Percentiles rank a stretch among this genome's conserved stretches.
These are phyloP conservation scores for Pristionchus arcanus DNA, from an alignment of 2,888 invertebrate species.

Conservation along the genomic window DNA sequence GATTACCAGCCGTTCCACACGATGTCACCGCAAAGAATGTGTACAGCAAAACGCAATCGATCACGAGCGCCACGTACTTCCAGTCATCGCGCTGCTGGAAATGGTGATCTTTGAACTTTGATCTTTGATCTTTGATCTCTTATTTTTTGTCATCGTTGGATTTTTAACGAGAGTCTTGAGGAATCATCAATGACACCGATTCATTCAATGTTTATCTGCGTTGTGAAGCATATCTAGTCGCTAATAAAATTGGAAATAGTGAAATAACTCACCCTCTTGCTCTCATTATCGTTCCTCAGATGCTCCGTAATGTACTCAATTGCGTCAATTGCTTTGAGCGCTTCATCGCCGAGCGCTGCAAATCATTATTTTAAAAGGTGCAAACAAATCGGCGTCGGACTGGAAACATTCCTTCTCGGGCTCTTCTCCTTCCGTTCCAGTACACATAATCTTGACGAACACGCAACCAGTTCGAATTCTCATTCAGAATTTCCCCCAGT, in stretches of 20 bases:
- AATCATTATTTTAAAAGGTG: neutral
- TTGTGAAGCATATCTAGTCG: neutral
- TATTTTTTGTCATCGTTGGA: too few species aligned
- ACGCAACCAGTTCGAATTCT: too few species aligned
- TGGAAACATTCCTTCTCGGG: too few species aligned
- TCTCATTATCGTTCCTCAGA: constrained; percentile 73
- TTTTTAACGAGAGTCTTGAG: too few species aligned
- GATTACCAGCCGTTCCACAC: constrained; percentile 68
- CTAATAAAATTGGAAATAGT: neutral
- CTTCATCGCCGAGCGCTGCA: constrained; percentile 70
- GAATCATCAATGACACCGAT: too few species aligned
- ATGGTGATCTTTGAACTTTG: neutral
- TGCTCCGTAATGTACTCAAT: constrained; percentile 78
- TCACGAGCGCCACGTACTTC: constrained; percentile 82
- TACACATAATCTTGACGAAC: too few species aligned
- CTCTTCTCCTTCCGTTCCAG: too few species aligned
- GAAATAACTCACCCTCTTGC: constrained; percentile 68
- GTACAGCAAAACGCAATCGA: constrained; percentile 81
- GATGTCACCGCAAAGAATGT: constrained; percentile 81
- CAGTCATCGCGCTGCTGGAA: constrained; percentile 81
- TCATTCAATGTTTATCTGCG: too few species aligned
- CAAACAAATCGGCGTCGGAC: neutral
- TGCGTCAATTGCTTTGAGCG: constrained; percentile 76
- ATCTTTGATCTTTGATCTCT: neutral
- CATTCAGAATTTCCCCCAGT: too few species aligned